Conservation (phyloP, 2,797 vertebrate genomes). For the Pampus argenteus region DNA sequence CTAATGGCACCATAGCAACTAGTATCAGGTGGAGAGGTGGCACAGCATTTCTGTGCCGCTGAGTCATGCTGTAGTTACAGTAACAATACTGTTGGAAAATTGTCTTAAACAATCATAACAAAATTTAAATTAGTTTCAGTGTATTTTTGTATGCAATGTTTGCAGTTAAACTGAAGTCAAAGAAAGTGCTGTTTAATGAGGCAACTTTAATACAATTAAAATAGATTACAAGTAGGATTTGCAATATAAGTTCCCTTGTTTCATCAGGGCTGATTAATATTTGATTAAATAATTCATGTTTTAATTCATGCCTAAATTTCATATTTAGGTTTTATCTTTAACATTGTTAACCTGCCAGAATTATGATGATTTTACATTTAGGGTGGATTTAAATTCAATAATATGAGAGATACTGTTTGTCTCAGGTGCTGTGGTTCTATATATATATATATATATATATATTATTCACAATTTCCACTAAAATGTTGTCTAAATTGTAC, state of each 20-base stretch:
- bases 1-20: slow-evolving; percentile 66
- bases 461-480: neutral
- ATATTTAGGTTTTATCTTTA: slow-evolving; percentile 1
- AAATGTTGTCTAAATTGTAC: neutral
- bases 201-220: neutral
- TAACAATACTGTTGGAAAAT: slow-evolving; percentile 2
- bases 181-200: neutral
- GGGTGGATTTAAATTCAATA: neutral
- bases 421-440: neutral
- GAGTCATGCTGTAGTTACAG: slow-evolving; percentile 61
- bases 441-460: neutral
- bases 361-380: neutral
- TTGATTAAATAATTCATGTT: neutral
- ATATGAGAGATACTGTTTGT: neutral
- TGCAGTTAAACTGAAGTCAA: neutral
- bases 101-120: neutral
- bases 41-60: slow-evolving; percentile 47
- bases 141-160: neutral
- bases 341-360: neutral
- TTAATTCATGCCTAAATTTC: neutral
- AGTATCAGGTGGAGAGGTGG: slow-evolving; percentile 57
- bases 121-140: neutral
- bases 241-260: neutral
- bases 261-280: neutral
- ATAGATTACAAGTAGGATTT: neutral